Evolutionary conservation across 2,888 invertebrate species (phyloP).

Genomic region (Malachius bipustulatus): DNA sequence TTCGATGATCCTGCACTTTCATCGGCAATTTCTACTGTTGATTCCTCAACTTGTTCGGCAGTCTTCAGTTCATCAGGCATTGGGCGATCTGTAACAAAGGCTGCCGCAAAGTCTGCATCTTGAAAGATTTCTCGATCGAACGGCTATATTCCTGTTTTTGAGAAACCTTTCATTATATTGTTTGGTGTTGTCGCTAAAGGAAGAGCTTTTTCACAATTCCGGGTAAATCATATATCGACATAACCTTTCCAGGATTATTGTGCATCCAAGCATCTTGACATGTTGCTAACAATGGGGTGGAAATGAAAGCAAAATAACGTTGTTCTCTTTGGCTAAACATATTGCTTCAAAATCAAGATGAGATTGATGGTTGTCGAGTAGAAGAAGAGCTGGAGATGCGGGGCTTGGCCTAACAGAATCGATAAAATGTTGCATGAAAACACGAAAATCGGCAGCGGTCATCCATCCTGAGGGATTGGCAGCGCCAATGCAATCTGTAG

Average conservation of each 20-base stretch:
- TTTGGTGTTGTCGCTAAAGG: conserved; percentile 8
- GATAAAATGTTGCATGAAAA: too few species aligned
- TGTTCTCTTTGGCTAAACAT: conserved; percentile 10
- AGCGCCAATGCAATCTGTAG: conserved; percentile 14
- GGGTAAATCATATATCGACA: conserved; percentile 16
- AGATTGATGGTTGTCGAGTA: conserved; percentile 5
- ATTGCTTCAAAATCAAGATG: conserved; percentile 3
- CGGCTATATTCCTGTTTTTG: conserved; percentile 8
- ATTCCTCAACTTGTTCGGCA: background rate
- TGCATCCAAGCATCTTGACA: conserved; percentile 13
- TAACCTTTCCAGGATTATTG: conserved; percentile 13
- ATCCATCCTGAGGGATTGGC: conserved; percentile 20
- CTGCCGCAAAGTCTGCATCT: conserved; percentile 9
- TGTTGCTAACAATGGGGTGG: conserved; percentile 15
- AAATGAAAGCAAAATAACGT: conserved; percentile 9
- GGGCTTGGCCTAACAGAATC: conserved; percentile 8
- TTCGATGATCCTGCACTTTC: too few species aligned
- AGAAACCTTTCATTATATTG: conserved; percentile 13
- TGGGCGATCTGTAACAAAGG: conserved; percentile 10
- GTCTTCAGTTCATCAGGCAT: background rate
- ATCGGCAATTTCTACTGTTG: too few species aligned
- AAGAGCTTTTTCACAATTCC: conserved; percentile 11
- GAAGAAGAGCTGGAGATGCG: background rate
- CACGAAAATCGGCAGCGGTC: conserved; percentile 13
- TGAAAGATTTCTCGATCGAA: conserved; percentile 9